These are phyloP conservation scores for Pachyuromys duprasi DNA, from an alignment of 2,797 vertebrate species.

Conservation along the genomic window DNA sequence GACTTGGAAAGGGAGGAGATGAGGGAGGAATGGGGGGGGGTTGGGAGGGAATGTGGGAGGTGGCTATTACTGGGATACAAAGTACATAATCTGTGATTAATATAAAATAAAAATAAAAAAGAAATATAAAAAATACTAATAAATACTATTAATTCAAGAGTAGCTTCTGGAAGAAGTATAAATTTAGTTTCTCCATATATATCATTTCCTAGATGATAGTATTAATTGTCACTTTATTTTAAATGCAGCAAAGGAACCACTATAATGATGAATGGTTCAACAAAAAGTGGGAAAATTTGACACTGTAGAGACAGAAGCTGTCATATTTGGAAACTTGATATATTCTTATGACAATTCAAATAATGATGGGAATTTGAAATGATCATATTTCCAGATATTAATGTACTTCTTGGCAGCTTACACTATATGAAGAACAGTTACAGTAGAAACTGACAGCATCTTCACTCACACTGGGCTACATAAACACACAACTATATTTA, in stretches of 20 bases:
- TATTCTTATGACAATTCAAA: background rate
- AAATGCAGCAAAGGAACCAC: background rate
- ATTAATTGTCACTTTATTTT: background rate
- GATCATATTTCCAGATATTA: background rate
- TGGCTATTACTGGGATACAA: too few species aligned
- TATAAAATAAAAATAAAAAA: too few species aligned
- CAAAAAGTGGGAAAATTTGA: background rate
- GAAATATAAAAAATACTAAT: too few species aligned
- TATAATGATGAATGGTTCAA: background rate
- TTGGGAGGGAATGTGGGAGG: too few species aligned
- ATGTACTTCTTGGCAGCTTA: background rate
- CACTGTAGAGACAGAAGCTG: background rate
- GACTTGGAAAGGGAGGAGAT: too few species aligned
- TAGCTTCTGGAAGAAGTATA: background rate
- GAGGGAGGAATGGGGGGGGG: too few species aligned
- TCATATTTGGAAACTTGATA: background rate
- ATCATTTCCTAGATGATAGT: background rate
- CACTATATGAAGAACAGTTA: background rate
- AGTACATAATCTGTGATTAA: too few species aligned
- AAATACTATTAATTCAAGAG: background rate
- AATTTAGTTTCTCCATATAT: background rate
- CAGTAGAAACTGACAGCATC: background rate
- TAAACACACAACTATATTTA: background rate
- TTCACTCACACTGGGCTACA: background rate
- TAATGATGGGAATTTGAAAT: background rate